Conservation (phyloP, 2,888 invertebrate species). For the Dryobotodes eremita region DNA sequence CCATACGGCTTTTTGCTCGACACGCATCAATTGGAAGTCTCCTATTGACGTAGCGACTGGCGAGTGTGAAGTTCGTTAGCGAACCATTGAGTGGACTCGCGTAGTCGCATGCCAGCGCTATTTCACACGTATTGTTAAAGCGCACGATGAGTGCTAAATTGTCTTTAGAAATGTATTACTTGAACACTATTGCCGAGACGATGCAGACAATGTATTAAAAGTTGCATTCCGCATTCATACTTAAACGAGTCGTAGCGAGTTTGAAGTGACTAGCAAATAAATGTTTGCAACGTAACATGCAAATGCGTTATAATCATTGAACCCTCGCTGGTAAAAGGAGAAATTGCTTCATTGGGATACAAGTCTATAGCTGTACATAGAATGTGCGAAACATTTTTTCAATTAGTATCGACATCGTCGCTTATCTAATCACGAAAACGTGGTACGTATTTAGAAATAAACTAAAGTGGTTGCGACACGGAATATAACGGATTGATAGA, state of each 20-base stretch:
- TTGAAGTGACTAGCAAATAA: constrained; percentile 61
- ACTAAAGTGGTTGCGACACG: constrained; percentile 73
- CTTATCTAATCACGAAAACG: constrained; percentile 76
- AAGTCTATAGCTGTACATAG: background rate
- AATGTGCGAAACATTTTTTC: constrained; percentile 61
- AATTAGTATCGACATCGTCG: constrained; percentile 68
- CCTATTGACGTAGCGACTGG: constrained; percentile 58
- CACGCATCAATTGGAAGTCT: constrained; percentile 56
- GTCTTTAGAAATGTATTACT: constrained; percentile 62
- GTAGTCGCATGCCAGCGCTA: constrained; percentile 55
- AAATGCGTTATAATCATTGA: constrained; percentile 52
- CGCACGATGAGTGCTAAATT: constrained; percentile 67
- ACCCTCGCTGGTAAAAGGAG: constrained; percentile 25
- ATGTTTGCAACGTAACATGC: constrained; percentile 51
- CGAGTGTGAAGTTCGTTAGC: constrained; percentile 74
- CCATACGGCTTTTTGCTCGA: constrained; percentile 60
- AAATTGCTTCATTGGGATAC: constrained; percentile 47
- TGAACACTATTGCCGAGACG: constrained; percentile 35
- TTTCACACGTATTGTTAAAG: constrained; percentile 69
- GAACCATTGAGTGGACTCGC: constrained; percentile 67
- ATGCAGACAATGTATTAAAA: constrained; percentile 50
- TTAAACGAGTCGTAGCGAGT: constrained; percentile 56
- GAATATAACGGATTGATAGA: constrained; percentile 76
- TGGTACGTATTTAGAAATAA: constrained; percentile 73
- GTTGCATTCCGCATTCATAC: constrained; percentile 45